Conservation (phyloP, 2,113 vertebrate species). For the Daboia siamensis region DNA sequence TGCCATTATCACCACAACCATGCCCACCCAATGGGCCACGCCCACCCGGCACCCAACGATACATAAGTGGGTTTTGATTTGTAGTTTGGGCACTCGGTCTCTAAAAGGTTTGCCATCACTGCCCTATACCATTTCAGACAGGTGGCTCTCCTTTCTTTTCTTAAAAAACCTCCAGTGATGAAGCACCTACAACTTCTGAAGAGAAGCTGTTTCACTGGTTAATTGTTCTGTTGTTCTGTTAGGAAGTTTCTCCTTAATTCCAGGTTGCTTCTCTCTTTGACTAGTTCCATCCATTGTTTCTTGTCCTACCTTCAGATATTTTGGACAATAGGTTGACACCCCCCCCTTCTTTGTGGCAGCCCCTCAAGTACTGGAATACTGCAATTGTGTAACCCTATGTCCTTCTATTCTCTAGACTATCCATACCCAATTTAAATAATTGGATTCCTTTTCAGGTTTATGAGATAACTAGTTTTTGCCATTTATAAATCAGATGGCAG, state of each 20-base stretch:
- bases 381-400: neutral
- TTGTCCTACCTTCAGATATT: neutral
- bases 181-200: no score
- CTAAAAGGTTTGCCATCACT: no score
- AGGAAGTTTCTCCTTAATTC: no score
- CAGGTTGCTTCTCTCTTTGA: neutral
- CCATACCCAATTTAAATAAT: neutral
- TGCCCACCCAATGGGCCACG: no score
- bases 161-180: neutral
- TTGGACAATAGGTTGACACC: neutral
- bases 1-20: no score
- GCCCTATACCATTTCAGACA: neutral
- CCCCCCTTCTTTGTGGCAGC: neutral
- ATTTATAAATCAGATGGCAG: constrained; percentile 6
- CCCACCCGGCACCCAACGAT: no score
- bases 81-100: no score
- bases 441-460: neutral
- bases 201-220: neutral
- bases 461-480: neutral
- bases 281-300: neutral
- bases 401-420: neutral
- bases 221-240: neutral
- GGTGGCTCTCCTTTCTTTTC: neutral
- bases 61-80: no score
- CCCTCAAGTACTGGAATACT: neutral